phyloP scores from a whole-genome alignment of 2,888 invertebrate genomes.

The Amphipoea lucens region DNA sequence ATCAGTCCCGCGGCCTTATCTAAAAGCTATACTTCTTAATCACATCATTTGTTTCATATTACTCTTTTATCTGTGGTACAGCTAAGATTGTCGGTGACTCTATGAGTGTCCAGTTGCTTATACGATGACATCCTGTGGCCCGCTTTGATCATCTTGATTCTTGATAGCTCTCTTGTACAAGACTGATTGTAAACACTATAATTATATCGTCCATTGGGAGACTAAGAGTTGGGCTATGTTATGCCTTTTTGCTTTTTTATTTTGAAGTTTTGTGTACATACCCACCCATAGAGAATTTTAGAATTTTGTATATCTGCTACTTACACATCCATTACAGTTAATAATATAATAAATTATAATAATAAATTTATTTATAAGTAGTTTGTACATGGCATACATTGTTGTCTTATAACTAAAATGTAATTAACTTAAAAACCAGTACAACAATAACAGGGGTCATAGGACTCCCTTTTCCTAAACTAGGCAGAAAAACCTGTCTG shows the following conservation, averaged over 20 bases:
- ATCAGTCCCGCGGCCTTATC: constrained; percentile 3
- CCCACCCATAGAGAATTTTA: background rate
- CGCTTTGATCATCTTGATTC: constrained; percentile 57
- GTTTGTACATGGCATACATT: no score
- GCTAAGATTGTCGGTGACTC: constrained; percentile 12
- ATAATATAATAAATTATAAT: no score
- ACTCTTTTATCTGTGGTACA: background rate
- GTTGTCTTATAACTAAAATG: no score
- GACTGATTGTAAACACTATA: constrained; percentile 27
- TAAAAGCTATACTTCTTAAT: constrained; percentile 1
- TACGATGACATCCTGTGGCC: constrained; percentile 59
- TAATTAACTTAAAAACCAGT: no score
- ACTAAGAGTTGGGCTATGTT: background rate
- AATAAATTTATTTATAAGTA: no score
- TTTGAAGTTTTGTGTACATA: background rate
- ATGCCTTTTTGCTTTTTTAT: background rate
- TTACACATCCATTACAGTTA: background rate
- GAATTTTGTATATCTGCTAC: background rate
- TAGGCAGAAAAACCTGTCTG: no score
- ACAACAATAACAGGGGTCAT: no score
- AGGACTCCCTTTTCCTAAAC: no score
- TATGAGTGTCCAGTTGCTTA: constrained; percentile 36
- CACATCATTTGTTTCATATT: constrained; percentile 27
- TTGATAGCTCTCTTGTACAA: constrained; percentile 35
- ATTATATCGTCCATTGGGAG: background rate